phyloP scores from a whole-genome alignment of 1,140 invertebrate genomes.

The Diplogasteroides magnus region DNA sequence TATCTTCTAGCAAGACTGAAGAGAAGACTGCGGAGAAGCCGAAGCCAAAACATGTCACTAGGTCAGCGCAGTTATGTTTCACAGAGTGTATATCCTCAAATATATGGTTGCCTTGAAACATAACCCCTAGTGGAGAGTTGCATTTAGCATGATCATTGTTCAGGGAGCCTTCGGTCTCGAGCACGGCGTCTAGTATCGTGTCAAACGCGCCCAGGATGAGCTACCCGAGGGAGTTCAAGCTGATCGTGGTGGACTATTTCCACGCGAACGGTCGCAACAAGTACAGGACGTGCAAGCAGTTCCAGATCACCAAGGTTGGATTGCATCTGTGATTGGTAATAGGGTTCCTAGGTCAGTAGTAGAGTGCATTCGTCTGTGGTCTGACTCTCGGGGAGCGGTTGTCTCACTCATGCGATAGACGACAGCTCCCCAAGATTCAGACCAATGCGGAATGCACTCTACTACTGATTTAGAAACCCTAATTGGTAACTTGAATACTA shows the following conservation, averaged over 20 bases:
- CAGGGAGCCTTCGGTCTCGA: not conserved
- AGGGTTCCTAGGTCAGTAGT: too few species aligned
- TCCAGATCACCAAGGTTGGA: slow-evolving; percentile 31
- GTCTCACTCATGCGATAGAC: too few species aligned
- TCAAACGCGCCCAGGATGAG: slow-evolving; percentile 31
- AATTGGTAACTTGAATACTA: too few species aligned
- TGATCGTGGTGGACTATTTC: slow-evolving; percentile 42
- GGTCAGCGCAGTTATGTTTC: too few species aligned
- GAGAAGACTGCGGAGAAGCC: not conserved
- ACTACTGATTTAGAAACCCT: too few species aligned
- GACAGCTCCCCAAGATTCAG: too few species aligned
- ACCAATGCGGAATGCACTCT: too few species aligned
- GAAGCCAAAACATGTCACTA: too few species aligned
- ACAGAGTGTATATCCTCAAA: too few species aligned
- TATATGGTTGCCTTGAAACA: not conserved
- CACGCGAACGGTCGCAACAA: slow-evolving; percentile 41
- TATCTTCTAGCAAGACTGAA: not conserved
- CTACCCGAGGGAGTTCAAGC: slow-evolving; percentile 44
- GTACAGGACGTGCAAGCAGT: slow-evolving; percentile 41
- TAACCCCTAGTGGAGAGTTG: not conserved
- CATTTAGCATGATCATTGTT: not conserved
- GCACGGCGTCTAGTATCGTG: slow-evolving; percentile 11
- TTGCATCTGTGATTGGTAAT: slow-evolving; percentile 25
- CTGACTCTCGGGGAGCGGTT: too few species aligned
- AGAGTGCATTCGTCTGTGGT: too few species aligned